phyloP scores from a whole-genome alignment of 1,140 invertebrate genomes.

The Drosophila gunungcola region DNA sequence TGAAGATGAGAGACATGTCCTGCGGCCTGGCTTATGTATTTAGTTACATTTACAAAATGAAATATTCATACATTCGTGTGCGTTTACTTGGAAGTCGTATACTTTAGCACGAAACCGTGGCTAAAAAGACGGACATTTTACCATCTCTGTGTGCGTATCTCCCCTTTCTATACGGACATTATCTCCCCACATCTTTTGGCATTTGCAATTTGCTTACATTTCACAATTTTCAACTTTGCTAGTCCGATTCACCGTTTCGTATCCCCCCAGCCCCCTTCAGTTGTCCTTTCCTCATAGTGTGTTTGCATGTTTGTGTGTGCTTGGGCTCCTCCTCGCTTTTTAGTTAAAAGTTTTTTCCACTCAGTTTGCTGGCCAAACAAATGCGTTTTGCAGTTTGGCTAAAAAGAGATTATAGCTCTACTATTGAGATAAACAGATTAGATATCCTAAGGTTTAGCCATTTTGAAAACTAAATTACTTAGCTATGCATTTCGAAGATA shows the following conservation, averaged over 20 bases:
- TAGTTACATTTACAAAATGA: constrained; percentile 76
- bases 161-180: constrained; percentile 8
- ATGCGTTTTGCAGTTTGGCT: constrained; percentile 42
- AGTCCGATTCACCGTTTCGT: constrained; percentile 27
- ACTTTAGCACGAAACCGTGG: constrained; percentile 32
- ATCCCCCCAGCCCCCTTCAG: constrained; percentile 1
- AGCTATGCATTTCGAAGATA: no score
- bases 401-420: constrained; percentile 7
- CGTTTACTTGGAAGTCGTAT: constrained; percentile 62
- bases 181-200: constrained; percentile 24
- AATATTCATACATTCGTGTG: constrained; percentile 79
- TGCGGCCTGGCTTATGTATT: constrained; percentile 57
- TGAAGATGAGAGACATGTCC: constrained; percentile 52
- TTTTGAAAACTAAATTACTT: no score
- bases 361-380: constrained; percentile 53
- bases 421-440: constrained; percentile 8
- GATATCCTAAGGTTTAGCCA: constrained; percentile 1
- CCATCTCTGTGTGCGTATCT: constrained; percentile 12
- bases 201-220: constrained; percentile 67
- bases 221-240: constrained; percentile 60
- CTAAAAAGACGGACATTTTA: constrained; percentile 57
- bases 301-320: constrained; percentile 27
- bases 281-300: constrained; percentile 6
- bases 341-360: constrained; percentile 61
- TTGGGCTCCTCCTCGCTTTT: constrained; percentile 20